phyloP scores from a whole-genome alignment of 2,797 vertebrate species.

The Ctenopoma kingsleyae region DNA sequence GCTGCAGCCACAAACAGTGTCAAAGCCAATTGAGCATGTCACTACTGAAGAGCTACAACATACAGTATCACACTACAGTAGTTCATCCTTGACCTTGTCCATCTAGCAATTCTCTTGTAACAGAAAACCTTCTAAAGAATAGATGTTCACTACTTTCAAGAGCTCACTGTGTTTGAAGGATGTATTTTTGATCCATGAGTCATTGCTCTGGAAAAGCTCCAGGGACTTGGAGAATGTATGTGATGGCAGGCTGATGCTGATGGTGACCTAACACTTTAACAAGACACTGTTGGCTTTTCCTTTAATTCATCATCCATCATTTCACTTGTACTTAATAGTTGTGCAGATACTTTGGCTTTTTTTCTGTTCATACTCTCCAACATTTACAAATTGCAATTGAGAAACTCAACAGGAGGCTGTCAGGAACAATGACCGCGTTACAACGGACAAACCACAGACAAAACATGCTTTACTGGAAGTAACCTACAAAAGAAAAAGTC shows the following conservation, averaged over 20 bases:
- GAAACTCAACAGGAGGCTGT: slow-evolving; percentile 7
- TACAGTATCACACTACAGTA: slow-evolving; percentile 21
- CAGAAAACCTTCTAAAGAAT: not conserved
- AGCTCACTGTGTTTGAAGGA: not conserved
- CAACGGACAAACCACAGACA: slow-evolving; percentile 1
- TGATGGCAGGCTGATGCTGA: not conserved
- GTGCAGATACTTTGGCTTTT: not conserved
- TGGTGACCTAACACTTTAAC: not conserved
- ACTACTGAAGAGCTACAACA: slow-evolving; percentile 31
- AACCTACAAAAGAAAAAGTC: not conserved
- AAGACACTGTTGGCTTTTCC: not conserved
- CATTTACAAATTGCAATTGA: slow-evolving; percentile 15
- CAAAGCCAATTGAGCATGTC: slow-evolving; percentile 42
- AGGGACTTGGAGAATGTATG: not conserved
- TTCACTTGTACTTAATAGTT: not conserved
- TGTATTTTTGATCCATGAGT: slow-evolving; percentile 10
- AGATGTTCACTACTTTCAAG: slow-evolving; percentile 8
- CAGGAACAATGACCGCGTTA: not conserved
- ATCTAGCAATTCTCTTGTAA: slow-evolving; percentile 13
- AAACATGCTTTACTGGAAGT: slow-evolving; percentile 13
- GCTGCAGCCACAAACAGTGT: slow-evolving; percentile 33
- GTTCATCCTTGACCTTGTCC: slow-evolving; percentile 14
- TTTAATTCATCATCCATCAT: slow-evolving; percentile 10
- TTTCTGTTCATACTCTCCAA: not conserved
- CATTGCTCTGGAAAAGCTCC: not conserved